Percentiles rank a stretch among this genome's conserved stretches.
phyloP scores from a whole-genome alignment of 1,140 invertebrate species.

The Frieseomelitta varia region DNA sequence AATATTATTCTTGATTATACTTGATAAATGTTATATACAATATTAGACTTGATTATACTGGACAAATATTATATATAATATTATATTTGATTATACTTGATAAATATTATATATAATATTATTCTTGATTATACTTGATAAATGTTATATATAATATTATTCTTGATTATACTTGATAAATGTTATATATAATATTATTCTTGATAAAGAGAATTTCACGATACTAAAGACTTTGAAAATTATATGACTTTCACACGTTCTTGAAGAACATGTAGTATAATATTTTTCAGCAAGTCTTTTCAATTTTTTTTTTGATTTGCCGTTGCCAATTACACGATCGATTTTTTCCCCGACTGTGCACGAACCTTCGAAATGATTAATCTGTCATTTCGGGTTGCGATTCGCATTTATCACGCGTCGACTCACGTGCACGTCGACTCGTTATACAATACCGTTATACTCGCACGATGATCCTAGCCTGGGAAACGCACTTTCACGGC shows the following conservation, averaged over 20 bases:
- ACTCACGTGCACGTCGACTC: constrained; percentile 4
- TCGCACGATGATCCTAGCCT: background rate
- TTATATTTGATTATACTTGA: too few relatives aligned
- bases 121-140: too few relatives aligned
- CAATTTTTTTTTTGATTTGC: background rate
- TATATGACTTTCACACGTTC: background rate
- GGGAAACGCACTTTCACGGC: background rate
- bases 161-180: too few relatives aligned
- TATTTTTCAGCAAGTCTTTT: background rate
- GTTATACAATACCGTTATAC: constrained; percentile 32
- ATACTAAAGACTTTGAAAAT: background rate
- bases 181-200: too few relatives aligned
- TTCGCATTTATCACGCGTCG: constrained; percentile 10
- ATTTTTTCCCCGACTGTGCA: background rate
- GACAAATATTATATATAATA: too few relatives aligned
- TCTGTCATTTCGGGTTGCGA: background rate
- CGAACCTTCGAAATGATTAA: constrained; percentile 22
- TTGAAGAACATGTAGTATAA: too few relatives aligned
- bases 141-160: too few relatives aligned
- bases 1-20: too few relatives aligned
- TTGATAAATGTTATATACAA: too few relatives aligned
- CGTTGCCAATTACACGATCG: background rate
- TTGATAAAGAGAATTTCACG: too few relatives aligned
- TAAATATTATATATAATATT: too few relatives aligned
- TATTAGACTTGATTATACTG: too few relatives aligned